phyloP scores from a whole-genome alignment of 2,888 invertebrate species.

The Pelosia muscerda region DNA sequence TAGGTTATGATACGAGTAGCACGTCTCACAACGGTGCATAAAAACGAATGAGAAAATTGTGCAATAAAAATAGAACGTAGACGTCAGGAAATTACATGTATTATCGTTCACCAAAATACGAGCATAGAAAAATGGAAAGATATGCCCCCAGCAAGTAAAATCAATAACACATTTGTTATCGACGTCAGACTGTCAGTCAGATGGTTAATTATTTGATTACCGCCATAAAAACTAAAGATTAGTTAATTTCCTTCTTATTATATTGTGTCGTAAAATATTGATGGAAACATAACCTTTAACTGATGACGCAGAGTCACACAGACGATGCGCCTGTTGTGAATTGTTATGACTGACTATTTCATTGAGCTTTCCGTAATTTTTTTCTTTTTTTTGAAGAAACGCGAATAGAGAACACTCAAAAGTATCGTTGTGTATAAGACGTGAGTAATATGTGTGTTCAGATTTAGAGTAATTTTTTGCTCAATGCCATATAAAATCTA shows the following conservation, averaged over 20 bases:
- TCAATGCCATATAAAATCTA: no score
- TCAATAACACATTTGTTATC: background rate
- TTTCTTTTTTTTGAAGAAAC: no score
- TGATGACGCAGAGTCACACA: background rate
- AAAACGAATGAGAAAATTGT: no score
- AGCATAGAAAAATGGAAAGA: background rate
- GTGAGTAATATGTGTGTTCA: no score
- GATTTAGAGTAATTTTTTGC: no score
- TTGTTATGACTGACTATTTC: background rate
- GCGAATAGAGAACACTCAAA: no score
- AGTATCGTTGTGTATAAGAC: no score
- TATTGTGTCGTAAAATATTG: slow-evolving; percentile 33
- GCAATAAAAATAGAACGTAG: no score
- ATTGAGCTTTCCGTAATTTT: background rate
- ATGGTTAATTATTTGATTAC: slow-evolving; percentile 28
- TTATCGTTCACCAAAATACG: background rate
- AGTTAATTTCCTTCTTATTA: slow-evolving; percentile 28
- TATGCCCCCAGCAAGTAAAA: background rate
- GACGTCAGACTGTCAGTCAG: slow-evolving; percentile 10
- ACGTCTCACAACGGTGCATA: no score
- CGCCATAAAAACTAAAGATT: slow-evolving; percentile 29
- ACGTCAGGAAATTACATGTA: no score
- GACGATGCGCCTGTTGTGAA: background rate
- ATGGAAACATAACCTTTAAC: slow-evolving; percentile 19
- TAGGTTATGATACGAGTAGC: no score